Base-by-base conservation (phyloP, 2,888 invertebrate species). In the Achlya flavicornis region DNA sequence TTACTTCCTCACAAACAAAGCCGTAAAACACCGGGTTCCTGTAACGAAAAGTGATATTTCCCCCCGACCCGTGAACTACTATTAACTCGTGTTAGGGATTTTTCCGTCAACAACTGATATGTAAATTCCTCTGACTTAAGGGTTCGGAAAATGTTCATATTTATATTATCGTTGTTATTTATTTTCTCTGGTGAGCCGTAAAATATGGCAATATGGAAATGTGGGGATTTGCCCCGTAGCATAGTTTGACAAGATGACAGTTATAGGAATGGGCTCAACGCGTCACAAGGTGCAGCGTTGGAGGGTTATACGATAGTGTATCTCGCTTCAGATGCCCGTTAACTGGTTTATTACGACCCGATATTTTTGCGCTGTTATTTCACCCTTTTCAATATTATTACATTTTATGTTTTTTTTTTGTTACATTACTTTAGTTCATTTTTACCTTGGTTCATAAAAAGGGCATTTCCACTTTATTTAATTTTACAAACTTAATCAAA, bases 241-340 rank as follows among this genome's bases (percentile, higher is more conserved):
- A 85, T 86, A 87, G 87, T 91, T 90, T 92, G 93, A 93, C 93
- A 91, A 87, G 88, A 84, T 92, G 93, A 93, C 93, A 92, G 92
- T 89, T 92, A 91, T 90, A 87, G 83, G 81, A 83, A 78, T 67
- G 73, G 74, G 66, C 71, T 73, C 66, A 65, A 67, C 61, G 69
- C 69, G 64, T 64, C 35, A 66, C 71, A 68, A 70, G 70, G 75
- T 72, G 72, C 59, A 62, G 65, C 53, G 64, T 67, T 68, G 68
- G 79, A 79, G 81, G 83, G 83, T 75, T 78, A 78, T 68, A 74
- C 60, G 41, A 33, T 71, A 72, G 71, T 68, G 69, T 70, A 64
- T 66, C 43, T 69, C 76, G 72, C 71, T 72, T 72, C 77, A 78
- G 73, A 79, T 78, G 81, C 80, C 83, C 80, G 80, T 80, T 87